Evolutionary conservation across 30 jellyfish, hydroid and myxozoan genomes (phyloP).

Genomic region (Catostylus mosaicus): DNA sequence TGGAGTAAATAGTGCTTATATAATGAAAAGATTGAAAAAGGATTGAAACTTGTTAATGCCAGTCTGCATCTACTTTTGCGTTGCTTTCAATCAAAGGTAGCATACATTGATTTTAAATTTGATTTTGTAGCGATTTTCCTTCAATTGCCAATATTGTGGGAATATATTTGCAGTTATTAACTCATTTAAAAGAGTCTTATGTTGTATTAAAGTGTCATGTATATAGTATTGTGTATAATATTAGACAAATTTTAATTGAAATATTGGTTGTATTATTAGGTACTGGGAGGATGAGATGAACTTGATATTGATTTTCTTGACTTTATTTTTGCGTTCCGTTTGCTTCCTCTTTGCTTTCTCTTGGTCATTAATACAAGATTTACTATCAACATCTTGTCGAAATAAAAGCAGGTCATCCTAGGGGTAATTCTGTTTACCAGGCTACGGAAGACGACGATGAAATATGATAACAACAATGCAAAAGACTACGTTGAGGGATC

Average conservation of each 20-base stretch:
- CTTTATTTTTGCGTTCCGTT: not conserved
- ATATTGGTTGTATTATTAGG: not conserved
- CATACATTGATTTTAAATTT: not conserved
- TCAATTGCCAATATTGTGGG: not conserved
- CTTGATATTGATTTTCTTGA: not conserved
- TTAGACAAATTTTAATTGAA: conserved; percentile 16
- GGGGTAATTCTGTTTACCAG: too few species aligned
- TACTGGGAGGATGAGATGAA: conserved; percentile 7
- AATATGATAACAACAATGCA: too few species aligned
- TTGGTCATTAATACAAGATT: too few species aligned
- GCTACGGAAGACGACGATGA: too few species aligned
- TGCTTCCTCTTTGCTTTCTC: not conserved
- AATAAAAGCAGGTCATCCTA: too few species aligned
- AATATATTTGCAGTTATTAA: not conserved
- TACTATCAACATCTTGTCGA: too few species aligned
- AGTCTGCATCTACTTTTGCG: too few species aligned
- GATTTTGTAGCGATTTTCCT: not conserved
- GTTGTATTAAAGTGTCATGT: conserved; percentile 22
- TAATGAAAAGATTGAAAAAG: too few species aligned
- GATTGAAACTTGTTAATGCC: too few species aligned
- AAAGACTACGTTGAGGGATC: too few species aligned
- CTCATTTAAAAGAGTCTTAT: not conserved
- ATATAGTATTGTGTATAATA: conserved; percentile 33
- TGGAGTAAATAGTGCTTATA: too few species aligned
- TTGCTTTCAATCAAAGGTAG: too few species aligned